Conservation (phyloP, 2,113 vertebrate species). For the Austrofundulus limnaeus region DNA sequence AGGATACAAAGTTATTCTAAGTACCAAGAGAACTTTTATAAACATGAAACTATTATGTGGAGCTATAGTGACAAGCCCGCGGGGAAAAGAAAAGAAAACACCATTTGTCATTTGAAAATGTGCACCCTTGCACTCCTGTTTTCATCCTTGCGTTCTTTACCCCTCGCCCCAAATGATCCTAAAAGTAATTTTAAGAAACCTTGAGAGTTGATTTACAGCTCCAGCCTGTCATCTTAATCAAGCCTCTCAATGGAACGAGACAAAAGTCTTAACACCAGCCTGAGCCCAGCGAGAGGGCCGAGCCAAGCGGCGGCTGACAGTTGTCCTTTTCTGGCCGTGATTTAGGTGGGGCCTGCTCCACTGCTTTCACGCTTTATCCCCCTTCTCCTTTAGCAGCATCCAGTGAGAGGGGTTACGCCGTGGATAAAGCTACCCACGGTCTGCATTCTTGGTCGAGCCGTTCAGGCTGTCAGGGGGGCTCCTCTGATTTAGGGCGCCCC, state of each 20-base stretch:
- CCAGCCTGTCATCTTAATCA: constrained; percentile 91
- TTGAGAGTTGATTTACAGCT: constrained; percentile 91
- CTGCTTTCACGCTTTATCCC: constrained; percentile 83
- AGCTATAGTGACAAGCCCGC: constrained; percentile 41
- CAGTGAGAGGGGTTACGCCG: constrained; percentile 87
- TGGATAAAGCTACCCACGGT: constrained; percentile 84
- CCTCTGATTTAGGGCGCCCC: constrained; percentile 90
- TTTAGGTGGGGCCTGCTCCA: constrained; percentile 92
- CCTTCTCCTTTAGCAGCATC: constrained; percentile 83
- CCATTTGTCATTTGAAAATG: constrained; percentile 76
- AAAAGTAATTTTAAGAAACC: constrained; percentile 84
- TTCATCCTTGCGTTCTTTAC: constrained; percentile 65
- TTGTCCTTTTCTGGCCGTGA: constrained; percentile 92
- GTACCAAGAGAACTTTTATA: constrained; percentile 38
- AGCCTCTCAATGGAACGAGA: constrained; percentile 89
- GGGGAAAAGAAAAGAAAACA: constrained; percentile 68
- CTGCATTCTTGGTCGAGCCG: constrained; percentile 85
- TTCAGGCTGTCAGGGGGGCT: constrained; percentile 91
- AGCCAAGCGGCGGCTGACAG: constrained; percentile 91
- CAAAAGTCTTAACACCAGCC: constrained; percentile 89
- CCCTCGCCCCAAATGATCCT: constrained; percentile 73
- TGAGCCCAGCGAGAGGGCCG: constrained; percentile 82
- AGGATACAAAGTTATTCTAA: constrained; percentile 3
- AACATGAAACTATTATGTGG: constrained; percentile 56
- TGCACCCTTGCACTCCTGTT: constrained; percentile 75